Conservation (phyloP, 1,140 invertebrate species). For the Vanessa tameamea region DNA sequence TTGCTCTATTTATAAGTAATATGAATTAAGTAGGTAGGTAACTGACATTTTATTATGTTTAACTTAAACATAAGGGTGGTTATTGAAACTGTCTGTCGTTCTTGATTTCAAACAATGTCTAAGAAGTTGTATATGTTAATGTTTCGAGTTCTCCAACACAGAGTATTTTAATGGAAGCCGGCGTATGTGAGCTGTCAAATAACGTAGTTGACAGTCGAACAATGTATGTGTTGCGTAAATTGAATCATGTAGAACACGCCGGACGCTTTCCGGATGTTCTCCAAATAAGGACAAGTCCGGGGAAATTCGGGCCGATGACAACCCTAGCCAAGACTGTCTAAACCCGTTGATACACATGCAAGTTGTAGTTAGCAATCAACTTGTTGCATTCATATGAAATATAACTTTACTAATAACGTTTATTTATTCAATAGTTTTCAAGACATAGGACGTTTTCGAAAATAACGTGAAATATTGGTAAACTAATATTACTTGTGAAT, state of each 20-base stretch:
- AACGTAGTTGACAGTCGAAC: neutral
- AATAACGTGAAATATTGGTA: too few relatives aligned
- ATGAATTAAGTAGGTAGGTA: too few relatives aligned
- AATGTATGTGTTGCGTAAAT: neutral
- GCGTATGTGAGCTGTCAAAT: neutral
- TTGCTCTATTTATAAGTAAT: too few relatives aligned
- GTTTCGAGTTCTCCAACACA: neutral
- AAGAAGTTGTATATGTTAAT: too few relatives aligned
- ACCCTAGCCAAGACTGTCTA: neutral
- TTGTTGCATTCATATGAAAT: neutral
- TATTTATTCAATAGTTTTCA: too few relatives aligned
- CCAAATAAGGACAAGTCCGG: slow-evolving; percentile 6
- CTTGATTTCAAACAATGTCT: too few relatives aligned
- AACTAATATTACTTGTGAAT: too few relatives aligned
- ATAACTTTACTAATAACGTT: neutral
- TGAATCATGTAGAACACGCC: neutral
- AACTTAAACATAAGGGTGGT: too few relatives aligned
- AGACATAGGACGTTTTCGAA: too few relatives aligned
- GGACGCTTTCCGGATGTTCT: neutral
- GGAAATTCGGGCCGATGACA: neutral
- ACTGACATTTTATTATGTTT: too few relatives aligned
- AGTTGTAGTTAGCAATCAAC: neutral
- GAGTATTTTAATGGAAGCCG: neutral
- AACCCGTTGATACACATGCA: slow-evolving; percentile 10
- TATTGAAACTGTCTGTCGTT: too few relatives aligned